Evolutionary conservation across 1,140 invertebrate genomes (phyloP), one percentile per base, ranked within the genome.

Genomic region (Neelides sp.): DNA sequence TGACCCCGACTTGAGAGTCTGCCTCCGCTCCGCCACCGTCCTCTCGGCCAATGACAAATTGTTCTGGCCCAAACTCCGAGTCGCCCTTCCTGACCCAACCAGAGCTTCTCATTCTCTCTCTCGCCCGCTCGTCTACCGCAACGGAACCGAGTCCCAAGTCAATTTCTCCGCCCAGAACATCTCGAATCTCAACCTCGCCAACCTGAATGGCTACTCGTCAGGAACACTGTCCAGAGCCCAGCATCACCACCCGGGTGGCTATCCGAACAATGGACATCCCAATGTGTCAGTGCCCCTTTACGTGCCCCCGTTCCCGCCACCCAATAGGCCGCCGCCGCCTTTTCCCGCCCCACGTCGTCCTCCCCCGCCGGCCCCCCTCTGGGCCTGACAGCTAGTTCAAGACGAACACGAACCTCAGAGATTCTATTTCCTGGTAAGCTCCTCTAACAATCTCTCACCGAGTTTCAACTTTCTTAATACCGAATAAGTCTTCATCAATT

Each of bases 1-100:
- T 37, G 90, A 94, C 66, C 77, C 84, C 34, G 89, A 94, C 69
- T 75, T 95, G 54, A 73, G 84, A 55, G 76, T 88, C 59, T 89
- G 88, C 71, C 74, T 94, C 52, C 83, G 90, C 61, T 87, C 85
- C 12, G 86, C 85, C 70, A 89, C 86, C 79, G 70, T 74, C 44
- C 80, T 93, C 61, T 82, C 87, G 64, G 91, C 86, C 83, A 85
- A 84, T 48, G 89, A 93, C 70, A 82, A 85, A 65, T 78, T 85
- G 62, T 95, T 95, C 70, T 95, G 90, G 90, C 80, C 91, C 63
- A 93, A 93, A 69, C 72, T 96, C 42, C 78, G 84, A 61, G 90
- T 87, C 63, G 84, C 86, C 19, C 80, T 94, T 78, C 89, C 90
- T 30, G 82, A 85, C 62, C 75, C 58, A n/a, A n/a, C n/a, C 3